Evolutionary conservation across 2,113 vertebrate species (phyloP).

Genomic region (Salvelinus fontinalis): DNA sequence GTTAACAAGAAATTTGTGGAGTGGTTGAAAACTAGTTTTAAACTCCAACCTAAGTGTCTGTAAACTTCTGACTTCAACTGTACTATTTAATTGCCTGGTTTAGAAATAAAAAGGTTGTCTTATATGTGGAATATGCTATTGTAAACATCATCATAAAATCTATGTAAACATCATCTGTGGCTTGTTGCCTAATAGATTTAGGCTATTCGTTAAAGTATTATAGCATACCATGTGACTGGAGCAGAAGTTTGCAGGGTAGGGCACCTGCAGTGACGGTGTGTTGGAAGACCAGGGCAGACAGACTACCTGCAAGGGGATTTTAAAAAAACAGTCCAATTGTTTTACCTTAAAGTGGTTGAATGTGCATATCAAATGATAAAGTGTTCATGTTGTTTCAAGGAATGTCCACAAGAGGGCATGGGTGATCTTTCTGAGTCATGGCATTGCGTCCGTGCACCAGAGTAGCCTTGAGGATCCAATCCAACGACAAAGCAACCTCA

Average conservation of each 20-base stretch:
- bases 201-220: background rate
- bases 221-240: slow-evolving; percentile 77
- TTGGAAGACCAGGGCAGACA: slow-evolving; percentile 89
- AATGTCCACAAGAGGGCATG: slow-evolving; percentile 4
- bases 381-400: background rate
- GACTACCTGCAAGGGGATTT: slow-evolving; percentile 78
- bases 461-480: too few species aligned
- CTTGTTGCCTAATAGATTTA: too few species aligned
- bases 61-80: too few species aligned
- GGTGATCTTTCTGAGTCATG: background rate
- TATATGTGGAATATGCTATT: too few species aligned
- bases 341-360: background rate
- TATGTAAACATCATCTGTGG: too few species aligned
- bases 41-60: too few species aligned
- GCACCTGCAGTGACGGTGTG: slow-evolving; percentile 82
- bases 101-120: too few species aligned
- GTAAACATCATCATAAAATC: too few species aligned
- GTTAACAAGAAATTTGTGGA: too few species aligned
- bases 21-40: too few species aligned
- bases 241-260: slow-evolving; percentile 81
- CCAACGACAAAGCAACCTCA: too few species aligned
- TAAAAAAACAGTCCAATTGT: background rate
- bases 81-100: too few species aligned
- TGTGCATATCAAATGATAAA: background rate
- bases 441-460: background rate